Evolutionary conservation across 1,140 invertebrate species (phyloP).

Genomic region (Sitodiplosis mosellana): DNA sequence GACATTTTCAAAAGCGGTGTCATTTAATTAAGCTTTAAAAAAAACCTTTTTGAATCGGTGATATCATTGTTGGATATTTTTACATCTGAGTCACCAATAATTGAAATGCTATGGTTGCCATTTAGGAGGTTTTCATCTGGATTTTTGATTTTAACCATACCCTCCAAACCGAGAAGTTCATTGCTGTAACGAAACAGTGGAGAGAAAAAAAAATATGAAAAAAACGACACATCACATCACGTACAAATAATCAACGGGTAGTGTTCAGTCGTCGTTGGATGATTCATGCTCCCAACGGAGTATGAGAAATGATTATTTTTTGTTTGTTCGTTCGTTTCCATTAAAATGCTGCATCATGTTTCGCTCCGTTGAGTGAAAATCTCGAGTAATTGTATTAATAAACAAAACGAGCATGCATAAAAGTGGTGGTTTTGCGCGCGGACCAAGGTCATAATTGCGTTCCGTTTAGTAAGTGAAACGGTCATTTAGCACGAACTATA

Average conservation of each 20-base stretch:
- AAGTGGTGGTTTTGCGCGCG: not conserved
- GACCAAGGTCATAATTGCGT: not conserved
- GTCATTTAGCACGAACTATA: too few species aligned
- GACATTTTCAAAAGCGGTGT: not conserved
- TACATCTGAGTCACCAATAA: not conserved
- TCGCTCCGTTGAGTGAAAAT: not conserved
- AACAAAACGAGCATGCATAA: not conserved
- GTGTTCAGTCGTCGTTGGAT: not conserved
- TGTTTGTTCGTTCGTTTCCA: not conserved
- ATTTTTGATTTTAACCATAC: constrained; percentile 33
- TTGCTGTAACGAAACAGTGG: constrained; percentile 19
- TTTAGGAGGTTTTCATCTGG: constrained; percentile 31
- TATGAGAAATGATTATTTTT: not conserved
- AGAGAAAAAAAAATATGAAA: constrained; percentile 7
- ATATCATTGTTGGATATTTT: not conserved
- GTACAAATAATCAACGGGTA: too few species aligned
- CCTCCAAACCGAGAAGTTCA: constrained; percentile 31
- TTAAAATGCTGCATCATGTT: constrained; percentile 11
- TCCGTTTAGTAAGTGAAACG: too few species aligned
- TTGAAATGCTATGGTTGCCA: constrained; percentile 11
- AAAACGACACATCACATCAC: too few species aligned
- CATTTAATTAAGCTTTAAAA: constrained; percentile 1
- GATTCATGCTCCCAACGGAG: not conserved
- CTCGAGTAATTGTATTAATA: not conserved
- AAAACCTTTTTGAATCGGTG: not conserved